Base-by-base conservation (phyloP, 2,888 invertebrate genomes). In the Melanostoma mellinum region DNA sequence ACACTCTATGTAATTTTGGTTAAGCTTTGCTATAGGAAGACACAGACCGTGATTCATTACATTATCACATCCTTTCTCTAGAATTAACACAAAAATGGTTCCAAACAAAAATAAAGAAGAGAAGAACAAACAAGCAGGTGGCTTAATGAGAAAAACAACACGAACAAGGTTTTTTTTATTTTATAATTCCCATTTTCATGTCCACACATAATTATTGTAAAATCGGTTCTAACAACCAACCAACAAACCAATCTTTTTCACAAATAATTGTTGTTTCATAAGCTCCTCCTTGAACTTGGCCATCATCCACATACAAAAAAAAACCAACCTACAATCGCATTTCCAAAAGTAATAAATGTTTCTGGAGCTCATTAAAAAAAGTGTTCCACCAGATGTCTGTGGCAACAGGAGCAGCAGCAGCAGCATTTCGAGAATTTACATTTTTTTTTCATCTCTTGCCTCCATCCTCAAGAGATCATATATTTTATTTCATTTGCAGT, bases 341-440 rank as follows among this genome's bases (percentile, higher is more conserved):
- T 63, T 63, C 50, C 8, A 63, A 63, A 63, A 63, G 63, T 50
- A 63, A 63, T 63, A 63, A 63, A 63, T 63, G 63, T 63, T 50
- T n/a, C 38, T 63, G 36, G 50, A 20, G 20, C 56, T 77, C 71
- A 77, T 71, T 71, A 61, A 76, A 55, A 48, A 33, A 38, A 46
- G 20, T n/a, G 55, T 33, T 40, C 56, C 30, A 77, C 72, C 72
- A 72, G 72, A 77, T 77, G 77, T 77, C 72, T 65, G 65, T 56
- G 63, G 65, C 71, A 77, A 65, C 65, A 44, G 72, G 65, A 63
- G 46, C 40, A 65, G 58, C 38, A 38, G 44, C 48, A n/a, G 33
- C 33, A 4, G 44, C 33, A 36, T 36, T 50, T 63, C 50, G 42
- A 10, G 44, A 36, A 6, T 10, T 20, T 42, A 20, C 30, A 40